Evolutionary conservation across 2,113 vertebrate species (phyloP), one percentile per base, ranked within the genome.

Genomic region (Oryzias celebensis): DNA sequence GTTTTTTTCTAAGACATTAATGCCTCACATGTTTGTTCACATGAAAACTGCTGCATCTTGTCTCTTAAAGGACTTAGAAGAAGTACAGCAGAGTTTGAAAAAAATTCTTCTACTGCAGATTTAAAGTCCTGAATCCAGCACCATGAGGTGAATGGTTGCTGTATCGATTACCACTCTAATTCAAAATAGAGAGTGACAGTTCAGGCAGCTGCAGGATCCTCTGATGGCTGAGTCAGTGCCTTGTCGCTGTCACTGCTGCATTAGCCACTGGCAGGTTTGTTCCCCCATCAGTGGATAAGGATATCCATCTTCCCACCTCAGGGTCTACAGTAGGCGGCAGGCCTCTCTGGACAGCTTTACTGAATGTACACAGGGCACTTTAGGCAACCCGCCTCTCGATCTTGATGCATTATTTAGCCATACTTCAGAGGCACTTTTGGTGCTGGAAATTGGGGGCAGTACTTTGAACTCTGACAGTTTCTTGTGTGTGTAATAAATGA

Each of bases 271-370:
- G 78, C 85, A 84, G 85, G 68, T 78, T 82, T 75, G 85, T 76
- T 77, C 83, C 75, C 58, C 72, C 65, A 83, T 82, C 81, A 75
- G 58, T 53, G 78, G 68, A 78, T 82, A 59, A 80, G 73, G 76
- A 86, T 84, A 86, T 88, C 82, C 75, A 84, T 89, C 87, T 86
- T 86, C 65, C 60, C 82, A 83, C 85, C 75, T 84, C 77, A 54
- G 84, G 85, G 71, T 81, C 68, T 60, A 71, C 75, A 52, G 68
- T 20, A 52, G 66, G 78, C 73, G 60, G 67, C 52, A 18, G 44
- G 63, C 67, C 57, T 63, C 68, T 69, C 72, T 14, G 64, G 75
- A 58, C 60, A 69, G 51, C 67, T 65, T 49, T 68, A 59, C 79
- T 67, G 65, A 85, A 76, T 73, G 58, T 28, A 62, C 55, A 55